Percentiles rank a stretch among this genome's conserved stretches.
Conservation (phyloP, 1,140 invertebrate genomes). For the Procambarus virginalis region DNA sequence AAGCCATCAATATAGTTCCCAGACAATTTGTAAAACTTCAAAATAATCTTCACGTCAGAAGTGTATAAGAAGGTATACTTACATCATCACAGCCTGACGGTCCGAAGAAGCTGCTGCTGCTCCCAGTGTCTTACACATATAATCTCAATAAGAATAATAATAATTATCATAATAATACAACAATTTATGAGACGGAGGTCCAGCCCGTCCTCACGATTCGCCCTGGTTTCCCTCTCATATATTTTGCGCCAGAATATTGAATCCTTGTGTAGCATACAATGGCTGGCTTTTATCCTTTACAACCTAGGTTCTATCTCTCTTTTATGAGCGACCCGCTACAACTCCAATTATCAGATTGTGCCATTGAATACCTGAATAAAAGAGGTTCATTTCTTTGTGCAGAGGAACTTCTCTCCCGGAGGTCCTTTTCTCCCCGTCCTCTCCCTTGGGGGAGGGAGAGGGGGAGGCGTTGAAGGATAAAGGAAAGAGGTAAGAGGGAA, state of each 20-base stretch:
- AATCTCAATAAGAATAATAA: no score
- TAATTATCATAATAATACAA: no score
- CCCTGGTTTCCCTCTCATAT: background rate
- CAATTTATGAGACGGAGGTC: no score
- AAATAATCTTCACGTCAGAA: no score
- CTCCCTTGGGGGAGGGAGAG: background rate
- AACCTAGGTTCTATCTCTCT: slow-evolving; percentile 61
- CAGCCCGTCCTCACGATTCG: background rate
- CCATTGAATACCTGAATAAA: slow-evolving; percentile 70
- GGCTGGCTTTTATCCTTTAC: slow-evolving; percentile 57
- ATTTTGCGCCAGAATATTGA: slow-evolving; percentile 53
- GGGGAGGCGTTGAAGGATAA: background rate
- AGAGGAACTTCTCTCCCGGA: slow-evolving; percentile 22
- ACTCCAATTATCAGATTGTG: slow-evolving; percentile 68
- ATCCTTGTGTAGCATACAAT: slow-evolving; percentile 62
- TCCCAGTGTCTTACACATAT: no score
- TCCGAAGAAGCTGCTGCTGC: no score
- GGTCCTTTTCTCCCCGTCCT: slow-evolving; percentile 11
- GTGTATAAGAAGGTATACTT: no score
- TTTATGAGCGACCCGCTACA: slow-evolving; percentile 57
- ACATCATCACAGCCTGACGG: no score
- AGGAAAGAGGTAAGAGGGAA: background rate
- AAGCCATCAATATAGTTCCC: no score
- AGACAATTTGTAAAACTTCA: no score
- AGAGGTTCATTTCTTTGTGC: slow-evolving; percentile 70